Evolutionary conservation across 2,797 vertebrate genomes (phyloP), one percentile per base, ranked within the genome.

Genomic region (Pseudomugil tenellus): DNA sequence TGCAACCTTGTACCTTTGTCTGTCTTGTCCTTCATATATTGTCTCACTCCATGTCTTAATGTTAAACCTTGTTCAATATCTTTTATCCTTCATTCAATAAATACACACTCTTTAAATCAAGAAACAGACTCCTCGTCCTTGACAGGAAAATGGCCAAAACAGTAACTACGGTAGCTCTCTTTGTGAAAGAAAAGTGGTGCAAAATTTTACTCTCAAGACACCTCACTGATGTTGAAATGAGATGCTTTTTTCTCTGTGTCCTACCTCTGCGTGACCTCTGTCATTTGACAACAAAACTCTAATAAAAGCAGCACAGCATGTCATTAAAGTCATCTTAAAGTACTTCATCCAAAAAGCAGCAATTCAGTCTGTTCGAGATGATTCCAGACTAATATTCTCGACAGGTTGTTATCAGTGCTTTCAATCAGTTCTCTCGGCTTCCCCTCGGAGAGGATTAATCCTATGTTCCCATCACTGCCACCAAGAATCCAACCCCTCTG

Each of bases 391-490:
- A 71, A 76, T 71, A 65, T 82, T 66, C 64, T 72, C 25, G 34
- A 58, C 46, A 6, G 58, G 75, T 84, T 78, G 81, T 61, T 81
- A 86, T 87, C 83, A 11, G 32, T 1, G 41, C 77, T 46, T 72
- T 77, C 63, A 66, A 58, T 35, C 17, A 34, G 8, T 67, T 21
- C 63, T 59, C 3, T 6, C 69, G 66, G 73, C 59, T 67, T 76
- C 59, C 57, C 63, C 70, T 62, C 11, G 3, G 54, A 12, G 62
- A 39, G 79, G 79, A 87, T 85, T 87, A 86, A 82, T 80, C 77
- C 70, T 61, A 70, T 63, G 71, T 28, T 26, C 3, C 29, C 75
- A 61, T 35, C 60, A 66, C 32, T 23, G 19, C 55, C 1, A 17
- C 74, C 65, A 65, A 81, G 79, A 76, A 28, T 52, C 57, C 77